A percentile compares a stretch with the other conserved stretches of the same genome.
Evolutionary conservation across 2,797 vertebrate species (phyloP).

Genomic region (Chloroceryle amazona): DNA sequence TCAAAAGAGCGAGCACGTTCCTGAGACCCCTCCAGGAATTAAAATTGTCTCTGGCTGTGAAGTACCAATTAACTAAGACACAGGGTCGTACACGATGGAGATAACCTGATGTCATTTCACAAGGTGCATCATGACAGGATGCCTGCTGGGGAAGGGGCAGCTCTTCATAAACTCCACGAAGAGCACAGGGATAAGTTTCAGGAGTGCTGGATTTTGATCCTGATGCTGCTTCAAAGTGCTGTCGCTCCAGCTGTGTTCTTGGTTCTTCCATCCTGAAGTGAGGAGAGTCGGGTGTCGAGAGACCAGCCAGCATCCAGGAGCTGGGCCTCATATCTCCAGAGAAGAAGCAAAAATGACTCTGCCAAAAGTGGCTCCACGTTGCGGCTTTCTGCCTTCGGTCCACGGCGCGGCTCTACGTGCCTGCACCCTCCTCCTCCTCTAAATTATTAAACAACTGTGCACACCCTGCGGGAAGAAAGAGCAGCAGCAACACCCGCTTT

Average conservation of each 20-base stretch:
- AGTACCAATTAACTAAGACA: background rate
- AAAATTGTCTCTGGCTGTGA: background rate
- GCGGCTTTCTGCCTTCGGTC: background rate
- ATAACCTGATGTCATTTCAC: background rate
- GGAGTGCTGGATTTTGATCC: background rate
- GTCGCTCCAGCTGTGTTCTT: background rate
- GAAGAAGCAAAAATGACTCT: background rate
- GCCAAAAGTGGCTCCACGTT: background rate
- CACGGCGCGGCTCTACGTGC: background rate
- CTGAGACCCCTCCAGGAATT: background rate
- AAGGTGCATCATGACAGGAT: background rate
- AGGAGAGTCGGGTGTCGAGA: background rate
- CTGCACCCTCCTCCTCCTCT: conserved; percentile 41
- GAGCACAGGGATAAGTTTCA: background rate
- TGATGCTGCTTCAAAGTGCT: background rate
- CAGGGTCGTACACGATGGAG: background rate
- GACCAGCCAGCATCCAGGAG: background rate
- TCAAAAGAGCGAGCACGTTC: background rate
- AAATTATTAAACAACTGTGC: conserved; percentile 56
- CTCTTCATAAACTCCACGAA: background rate
- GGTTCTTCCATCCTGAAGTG: background rate
- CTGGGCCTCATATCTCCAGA: background rate
- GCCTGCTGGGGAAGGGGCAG: background rate
- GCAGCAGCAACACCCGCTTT: conserved; percentile 19
- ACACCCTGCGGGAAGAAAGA: background rate